These are phyloP conservation scores for Aphaenogaster floridana DNA, from an alignment of 1,140 invertebrate species.

Conservation along the genomic window DNA sequence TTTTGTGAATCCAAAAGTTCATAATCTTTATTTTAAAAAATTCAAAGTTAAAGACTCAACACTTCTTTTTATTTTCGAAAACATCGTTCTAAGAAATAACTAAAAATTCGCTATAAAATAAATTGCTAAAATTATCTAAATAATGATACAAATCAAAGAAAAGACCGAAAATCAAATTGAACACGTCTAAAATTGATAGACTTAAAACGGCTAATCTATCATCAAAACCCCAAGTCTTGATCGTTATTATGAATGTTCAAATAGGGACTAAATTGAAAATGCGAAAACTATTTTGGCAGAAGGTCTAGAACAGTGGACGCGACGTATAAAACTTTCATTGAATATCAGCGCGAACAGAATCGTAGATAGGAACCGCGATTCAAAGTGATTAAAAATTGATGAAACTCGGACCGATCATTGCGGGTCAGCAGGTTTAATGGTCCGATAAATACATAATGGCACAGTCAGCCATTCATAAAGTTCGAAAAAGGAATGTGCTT, in stretches of 20 bases:
- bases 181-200: background rate
- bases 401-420: conserved; percentile 17
- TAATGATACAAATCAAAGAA: background rate
- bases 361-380: conserved; percentile 20
- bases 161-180: background rate
- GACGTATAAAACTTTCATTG: background rate
- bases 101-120: background rate
- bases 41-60: background rate
- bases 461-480: conserved; percentile 49
- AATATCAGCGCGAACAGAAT: background rate
- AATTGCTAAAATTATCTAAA: background rate
- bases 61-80: conserved; percentile 1
- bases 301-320: background rate
- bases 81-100: background rate
- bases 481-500: conserved; percentile 38
- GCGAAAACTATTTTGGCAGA: conserved; percentile 41
- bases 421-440: conserved; percentile 58
- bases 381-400: conserved; percentile 57
- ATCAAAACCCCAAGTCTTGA: background rate
- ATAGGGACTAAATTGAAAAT: conserved; percentile 43
- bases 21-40: background rate
- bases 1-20: background rate
- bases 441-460: conserved; percentile 71
- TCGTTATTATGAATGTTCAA: background rate
- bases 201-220: background rate